phyloP scores from a whole-genome alignment of 2,888 invertebrate species.

The Noctua pronuba region DNA sequence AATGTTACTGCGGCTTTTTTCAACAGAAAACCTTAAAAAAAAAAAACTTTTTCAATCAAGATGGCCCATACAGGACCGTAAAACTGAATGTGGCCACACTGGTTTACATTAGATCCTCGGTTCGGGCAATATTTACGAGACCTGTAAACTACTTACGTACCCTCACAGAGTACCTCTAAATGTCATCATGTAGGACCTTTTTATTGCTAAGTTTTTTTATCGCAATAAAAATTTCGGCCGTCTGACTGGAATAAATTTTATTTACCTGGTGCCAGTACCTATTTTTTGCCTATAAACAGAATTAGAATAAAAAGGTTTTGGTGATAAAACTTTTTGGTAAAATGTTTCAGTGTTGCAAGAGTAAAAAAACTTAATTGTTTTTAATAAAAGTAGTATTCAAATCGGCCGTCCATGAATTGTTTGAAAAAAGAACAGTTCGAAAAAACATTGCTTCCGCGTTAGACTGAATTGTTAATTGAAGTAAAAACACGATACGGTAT shows the following conservation, averaged over 20 bases:
- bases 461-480: not conserved
- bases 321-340: not conserved
- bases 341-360: slow-evolving; percentile 5
- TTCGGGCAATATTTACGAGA: slow-evolving; percentile 63
- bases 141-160: slow-evolving; percentile 60
- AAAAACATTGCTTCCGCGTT: not conserved
- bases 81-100: slow-evolving; percentile 50
- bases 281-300: slow-evolving; percentile 6
- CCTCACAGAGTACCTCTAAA: slow-evolving; percentile 46
- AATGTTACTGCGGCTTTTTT: not conserved
- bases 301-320: slow-evolving; percentile 7
- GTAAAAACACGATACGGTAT: not conserved
- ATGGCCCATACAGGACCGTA: slow-evolving; percentile 23
- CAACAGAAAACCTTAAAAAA: not conserved
- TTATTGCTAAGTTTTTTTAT: slow-evolving; percentile 55
- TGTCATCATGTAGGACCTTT: slow-evolving; percentile 57
- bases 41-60: slow-evolving; percentile 18
- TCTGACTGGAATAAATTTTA: slow-evolving; percentile 34
- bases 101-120: slow-evolving; percentile 53
- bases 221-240: slow-evolving; percentile 43
- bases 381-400: not conserved
- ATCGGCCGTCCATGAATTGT: not conserved
- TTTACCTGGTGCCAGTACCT: slow-evolving; percentile 22
- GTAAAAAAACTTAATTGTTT: not conserved
- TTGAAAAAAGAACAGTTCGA: not conserved